These are phyloP conservation scores for Anastrepha obliqua DNA, from an alignment of 1,140 invertebrate species.

Conservation along the genomic window DNA sequence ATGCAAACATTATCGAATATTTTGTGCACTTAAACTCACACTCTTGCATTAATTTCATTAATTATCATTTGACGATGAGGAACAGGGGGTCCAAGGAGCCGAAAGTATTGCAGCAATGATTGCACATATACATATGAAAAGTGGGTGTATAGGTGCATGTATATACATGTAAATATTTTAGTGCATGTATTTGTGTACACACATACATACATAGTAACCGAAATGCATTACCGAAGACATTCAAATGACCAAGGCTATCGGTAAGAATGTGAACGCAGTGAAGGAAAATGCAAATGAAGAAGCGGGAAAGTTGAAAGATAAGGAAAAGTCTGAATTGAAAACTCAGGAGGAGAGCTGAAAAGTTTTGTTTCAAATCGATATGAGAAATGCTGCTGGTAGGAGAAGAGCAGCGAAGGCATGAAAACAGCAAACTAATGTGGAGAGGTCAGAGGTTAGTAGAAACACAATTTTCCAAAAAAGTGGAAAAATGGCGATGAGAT, in stretches of 20 bases:
- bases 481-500: no score
- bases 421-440: neutral
- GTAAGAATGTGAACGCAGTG: conserved; percentile 52
- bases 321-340: neutral
- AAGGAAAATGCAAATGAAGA: conserved; percentile 22
- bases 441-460: neutral
- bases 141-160: neutral
- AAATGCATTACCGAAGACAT: neutral
- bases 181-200: neutral
- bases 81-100: neutral
- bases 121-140: neutral
- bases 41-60: conserved; percentile 73
- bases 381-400: neutral
- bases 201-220: neutral
- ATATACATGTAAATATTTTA: neutral
- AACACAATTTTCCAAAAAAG: no score
- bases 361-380: neutral
- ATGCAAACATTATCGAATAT: conserved; percentile 69
- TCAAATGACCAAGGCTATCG: conserved; percentile 59
- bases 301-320: conserved; percentile 52
- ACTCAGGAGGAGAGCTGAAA: neutral
- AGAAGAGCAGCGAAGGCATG: neutral
- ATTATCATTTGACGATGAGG: conserved; percentile 66
- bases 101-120: neutral
- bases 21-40: conserved; percentile 72